Base-by-base conservation (phyloP, 2,797 vertebrate genomes). In the Echiichthys vipera region DNA sequence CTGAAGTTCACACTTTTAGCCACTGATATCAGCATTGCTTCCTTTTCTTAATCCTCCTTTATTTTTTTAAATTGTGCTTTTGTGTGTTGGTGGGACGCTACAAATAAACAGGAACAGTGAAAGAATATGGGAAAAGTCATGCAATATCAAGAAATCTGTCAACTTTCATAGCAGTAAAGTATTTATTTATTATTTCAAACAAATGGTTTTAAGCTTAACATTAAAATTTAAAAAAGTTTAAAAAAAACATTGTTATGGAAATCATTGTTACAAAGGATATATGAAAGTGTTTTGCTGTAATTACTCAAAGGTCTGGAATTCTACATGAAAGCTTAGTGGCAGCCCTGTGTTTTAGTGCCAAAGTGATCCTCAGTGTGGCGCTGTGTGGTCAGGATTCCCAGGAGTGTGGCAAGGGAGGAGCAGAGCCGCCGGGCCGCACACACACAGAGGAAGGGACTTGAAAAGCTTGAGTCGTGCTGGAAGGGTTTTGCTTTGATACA, bases 341-440 rank as follows among this genome's bases (percentile, higher is more conserved):
- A 17, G 55, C 18, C 11, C 10, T 27, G 40, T 14, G 25, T n/a
- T 50, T 57, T 0, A 86, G 63, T 93, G 77, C 92, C 25, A 0
- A 0, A 0, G 0, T 15, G 0, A 51, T 42, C 94, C 95, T 94
- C 89, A 37, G 53, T 85, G 89, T 94, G 95, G 93, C 76, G 79
- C 94, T 94, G 86, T 93, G 85, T 84, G 91, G 93, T 93, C 87
- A 95, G 87, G 81, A 80, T 94, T 93, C 36, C 68, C 70, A 40
- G 25, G 29, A 1, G 57, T 1, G 5, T 20, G 25, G 1, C 61
- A 71, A 63, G 73, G 70, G 74, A 63, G 81, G 81, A 84, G 84
- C 84, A 30, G 64, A 34, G 54, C 42, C 14, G 65, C 42, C 64
- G 3, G 71, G 29, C 69, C 14, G 24, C 42, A 25, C 15, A 61